Conservation (phyloP, 2,797 vertebrate species). For the Menidia menidia region DNA sequence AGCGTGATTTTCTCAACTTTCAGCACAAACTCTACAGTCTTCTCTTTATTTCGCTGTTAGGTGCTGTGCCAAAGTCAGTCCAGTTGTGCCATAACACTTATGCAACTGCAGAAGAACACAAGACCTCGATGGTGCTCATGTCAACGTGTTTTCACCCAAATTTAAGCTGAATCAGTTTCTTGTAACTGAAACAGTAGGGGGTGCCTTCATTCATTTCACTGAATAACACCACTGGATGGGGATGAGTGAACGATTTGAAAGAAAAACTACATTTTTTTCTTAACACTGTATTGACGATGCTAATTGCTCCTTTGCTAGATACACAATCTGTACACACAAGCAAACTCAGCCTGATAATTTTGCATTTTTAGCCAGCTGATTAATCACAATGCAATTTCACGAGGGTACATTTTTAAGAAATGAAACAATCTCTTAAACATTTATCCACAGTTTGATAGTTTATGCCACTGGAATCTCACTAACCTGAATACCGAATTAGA, state of each 20-base stretch:
- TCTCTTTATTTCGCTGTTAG: constrained; percentile 34
- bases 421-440: too few relatives aligned
- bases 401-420: neutral
- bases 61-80: constrained; percentile 12
- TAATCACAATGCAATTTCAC: neutral
- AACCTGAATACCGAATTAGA: too few relatives aligned
- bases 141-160: neutral
- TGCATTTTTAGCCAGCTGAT: neutral
- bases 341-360: neutral
- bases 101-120: constrained; percentile 16
- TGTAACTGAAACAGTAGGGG: neutral
- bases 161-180: neutral
- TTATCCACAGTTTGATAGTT: too few relatives aligned
- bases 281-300: too few relatives aligned
- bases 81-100: constrained; percentile 30
- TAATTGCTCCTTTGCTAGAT: too few relatives aligned
- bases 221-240: neutral
- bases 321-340: neutral
- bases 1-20: constrained; percentile 15
- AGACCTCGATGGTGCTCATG: constrained; percentile 22
- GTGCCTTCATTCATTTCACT: constrained; percentile 2
- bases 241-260: neutral
- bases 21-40: constrained; percentile 41
- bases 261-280: too few relatives aligned
- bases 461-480: too few relatives aligned